These are phyloP conservation scores for Acanthis flammea DNA, from an alignment of 2,797 vertebrate genomes.

Conservation along the genomic window DNA sequence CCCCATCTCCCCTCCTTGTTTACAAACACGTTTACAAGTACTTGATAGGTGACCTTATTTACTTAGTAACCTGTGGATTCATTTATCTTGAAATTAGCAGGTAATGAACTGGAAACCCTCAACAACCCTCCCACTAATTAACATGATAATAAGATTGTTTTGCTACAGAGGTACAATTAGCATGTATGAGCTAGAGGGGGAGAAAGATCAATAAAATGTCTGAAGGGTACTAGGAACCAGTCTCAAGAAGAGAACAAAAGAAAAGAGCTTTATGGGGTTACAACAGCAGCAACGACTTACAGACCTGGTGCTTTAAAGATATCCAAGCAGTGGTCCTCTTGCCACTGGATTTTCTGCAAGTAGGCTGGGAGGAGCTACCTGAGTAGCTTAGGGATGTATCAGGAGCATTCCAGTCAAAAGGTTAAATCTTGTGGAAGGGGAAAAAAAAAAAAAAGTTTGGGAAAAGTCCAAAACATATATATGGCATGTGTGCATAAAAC, in stretches of 20 bases:
- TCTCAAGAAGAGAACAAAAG: slow-evolving; percentile 71
- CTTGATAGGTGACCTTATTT: slow-evolving; percentile 86
- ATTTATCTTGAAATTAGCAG: slow-evolving; percentile 88
- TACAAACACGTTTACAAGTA: slow-evolving; percentile 87
- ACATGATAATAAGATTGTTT: slow-evolving; percentile 86
- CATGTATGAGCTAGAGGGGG: slow-evolving; percentile 77
- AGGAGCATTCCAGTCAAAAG: neutral
- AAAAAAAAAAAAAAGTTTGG: neutral
- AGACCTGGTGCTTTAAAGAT: slow-evolving; percentile 20
- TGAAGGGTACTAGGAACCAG: slow-evolving; percentile 72
- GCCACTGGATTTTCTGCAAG: neutral
- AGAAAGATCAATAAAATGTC: slow-evolving; percentile 80
- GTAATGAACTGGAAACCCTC: slow-evolving; percentile 87
- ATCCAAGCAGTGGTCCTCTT: neutral
- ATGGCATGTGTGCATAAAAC: slow-evolving; percentile 23
- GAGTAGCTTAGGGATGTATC: neutral
- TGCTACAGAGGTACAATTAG: slow-evolving; percentile 84
- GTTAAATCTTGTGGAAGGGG: neutral
- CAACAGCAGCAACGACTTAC: neutral
- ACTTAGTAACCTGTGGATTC: slow-evolving; percentile 84
- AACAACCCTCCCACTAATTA: slow-evolving; percentile 87
- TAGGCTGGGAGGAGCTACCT: slow-evolving; percentile 2
- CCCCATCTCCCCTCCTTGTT: slow-evolving; percentile 76
- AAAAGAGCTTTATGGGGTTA: slow-evolving; percentile 53
- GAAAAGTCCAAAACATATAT: neutral